Evolutionary conservation across 2,888 invertebrate species (phyloP), one percentile per base, ranked within the genome.

Genomic region (Amphipyra tragopoginis): DNA sequence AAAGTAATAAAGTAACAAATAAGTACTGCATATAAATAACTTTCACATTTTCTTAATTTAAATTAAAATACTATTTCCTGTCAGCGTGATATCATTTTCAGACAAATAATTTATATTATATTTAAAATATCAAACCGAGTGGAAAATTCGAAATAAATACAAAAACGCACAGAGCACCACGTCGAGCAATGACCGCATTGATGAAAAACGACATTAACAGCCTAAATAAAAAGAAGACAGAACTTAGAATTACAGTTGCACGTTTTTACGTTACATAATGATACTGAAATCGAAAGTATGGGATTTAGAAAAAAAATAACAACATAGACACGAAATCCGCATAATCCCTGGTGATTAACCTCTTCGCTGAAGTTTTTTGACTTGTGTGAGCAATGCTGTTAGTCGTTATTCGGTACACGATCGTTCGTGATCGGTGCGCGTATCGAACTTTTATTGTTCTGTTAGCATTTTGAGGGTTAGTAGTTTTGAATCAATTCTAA

Each of bases 181-280:
- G 40, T 50, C 61, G 76, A 72, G 50, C 79, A 77, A 71, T 55
- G 71, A 68, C 73, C 79, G 74, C 49, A 33, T 55, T 59, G 65
- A 64, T 63, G 71, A 75, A 78, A 79, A 77, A 77, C 68, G 61
- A 77, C 72, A 67, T 47, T 45, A 67, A 75, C 58, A 64, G 14
- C 48, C 50, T 7, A 77, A 79, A 76, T 68, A 68, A 79, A 60
- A 74, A 65, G 49, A 66, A 77, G 47, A 66, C 65, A 72, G 55
- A 73, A 74, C 76, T 72, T 72, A 26, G 50, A 64, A 64, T 58
- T 54, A 79, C 77, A 73, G 81, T 80, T 76, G 69, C 80, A 75
- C 74, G 78, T 82, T 82, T 82, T 77, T 77, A 57, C 63, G 81
- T 88, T 87, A 79, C 85, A 76, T 86, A 87, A 88, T 79, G 69